These are phyloP conservation scores for Mamestra configurata DNA, from an alignment of 1,140 invertebrate genomes.

Conservation along the genomic window DNA sequence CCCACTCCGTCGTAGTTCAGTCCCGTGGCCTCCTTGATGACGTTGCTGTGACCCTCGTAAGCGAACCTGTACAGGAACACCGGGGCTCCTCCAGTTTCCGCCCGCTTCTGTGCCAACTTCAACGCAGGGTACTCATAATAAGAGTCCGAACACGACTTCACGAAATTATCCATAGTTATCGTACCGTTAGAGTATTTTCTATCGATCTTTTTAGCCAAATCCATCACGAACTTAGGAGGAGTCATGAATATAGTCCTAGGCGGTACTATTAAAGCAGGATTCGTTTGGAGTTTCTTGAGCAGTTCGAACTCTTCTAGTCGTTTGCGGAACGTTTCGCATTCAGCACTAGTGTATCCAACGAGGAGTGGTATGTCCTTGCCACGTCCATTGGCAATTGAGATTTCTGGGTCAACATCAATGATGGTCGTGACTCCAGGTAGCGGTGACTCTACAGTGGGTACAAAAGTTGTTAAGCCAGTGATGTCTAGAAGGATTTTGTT, in stretches of 20 bases:
- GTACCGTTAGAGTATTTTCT: slow-evolving; percentile 67
- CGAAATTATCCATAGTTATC: slow-evolving; percentile 65
- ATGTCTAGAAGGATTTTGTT: slow-evolving; percentile 66
- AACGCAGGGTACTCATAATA: slow-evolving; percentile 75
- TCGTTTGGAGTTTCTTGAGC: slow-evolving; percentile 62
- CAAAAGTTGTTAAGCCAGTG: slow-evolving; percentile 69
- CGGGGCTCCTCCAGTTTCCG: slow-evolving; percentile 58
- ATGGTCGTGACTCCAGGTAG: slow-evolving; percentile 69
- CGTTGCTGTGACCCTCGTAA: slow-evolving; percentile 66
- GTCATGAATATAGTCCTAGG: slow-evolving; percentile 62
- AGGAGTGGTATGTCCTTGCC: slow-evolving; percentile 73
- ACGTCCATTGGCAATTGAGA: slow-evolving; percentile 64
- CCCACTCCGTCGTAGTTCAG: slow-evolving; percentile 69
- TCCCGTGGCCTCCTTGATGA: slow-evolving; percentile 61
- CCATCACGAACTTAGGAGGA: slow-evolving; percentile 51
- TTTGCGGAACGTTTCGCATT: slow-evolving; percentile 73
- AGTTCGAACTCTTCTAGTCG: slow-evolving; percentile 72
- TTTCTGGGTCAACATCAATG: slow-evolving; percentile 75
- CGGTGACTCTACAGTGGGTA: slow-evolving; percentile 72
- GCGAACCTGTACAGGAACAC: slow-evolving; percentile 74
- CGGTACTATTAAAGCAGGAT: slow-evolving; percentile 62
- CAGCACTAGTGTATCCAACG: slow-evolving; percentile 72
- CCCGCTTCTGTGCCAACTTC: slow-evolving; percentile 65
- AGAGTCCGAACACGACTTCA: slow-evolving; percentile 68
- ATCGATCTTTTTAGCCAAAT: slow-evolving; percentile 60